Conservation (phyloP, 2,888 invertebrate genomes). For the Eulithis prunata region DNA sequence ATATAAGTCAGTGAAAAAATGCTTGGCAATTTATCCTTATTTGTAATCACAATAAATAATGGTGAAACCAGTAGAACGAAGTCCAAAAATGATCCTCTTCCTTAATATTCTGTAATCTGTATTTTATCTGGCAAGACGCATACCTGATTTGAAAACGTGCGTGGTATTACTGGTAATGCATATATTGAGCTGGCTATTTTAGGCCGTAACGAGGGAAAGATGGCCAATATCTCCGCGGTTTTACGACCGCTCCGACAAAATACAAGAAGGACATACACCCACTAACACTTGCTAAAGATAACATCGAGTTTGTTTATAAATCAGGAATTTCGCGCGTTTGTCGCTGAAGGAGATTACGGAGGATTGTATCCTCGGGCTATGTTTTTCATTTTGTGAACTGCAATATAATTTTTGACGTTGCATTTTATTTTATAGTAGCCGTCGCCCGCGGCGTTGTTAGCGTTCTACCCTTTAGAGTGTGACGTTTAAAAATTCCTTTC, state of each 20-base stretch:
- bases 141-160: constrained; percentile 23
- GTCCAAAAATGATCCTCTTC: not conserved
- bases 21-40: no score
- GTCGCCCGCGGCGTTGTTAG: no score
- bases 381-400: not conserved
- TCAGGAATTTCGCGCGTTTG: constrained; percentile 14
- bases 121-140: constrained; percentile 1
- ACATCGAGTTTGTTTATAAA: constrained; percentile 14
- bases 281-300: constrained; percentile 31
- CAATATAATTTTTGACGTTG: not conserved
- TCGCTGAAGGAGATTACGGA: not conserved
- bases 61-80: no score
- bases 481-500: no score
- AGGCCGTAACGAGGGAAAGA: constrained; percentile 31
- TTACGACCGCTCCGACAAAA: constrained; percentile 39
- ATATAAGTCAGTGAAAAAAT: no score
- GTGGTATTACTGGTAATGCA: constrained; percentile 22
- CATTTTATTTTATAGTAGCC: no score
- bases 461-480: no score
- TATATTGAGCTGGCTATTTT: constrained; percentile 39
- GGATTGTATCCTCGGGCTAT: not conserved
- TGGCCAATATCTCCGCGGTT: constrained; percentile 43
- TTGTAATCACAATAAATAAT: not conserved
- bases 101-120: constrained; percentile 6
- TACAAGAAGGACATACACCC: constrained; percentile 40